phyloP scores from a whole-genome alignment of 2,113 vertebrate species.

The Taurulus bubalis region DNA sequence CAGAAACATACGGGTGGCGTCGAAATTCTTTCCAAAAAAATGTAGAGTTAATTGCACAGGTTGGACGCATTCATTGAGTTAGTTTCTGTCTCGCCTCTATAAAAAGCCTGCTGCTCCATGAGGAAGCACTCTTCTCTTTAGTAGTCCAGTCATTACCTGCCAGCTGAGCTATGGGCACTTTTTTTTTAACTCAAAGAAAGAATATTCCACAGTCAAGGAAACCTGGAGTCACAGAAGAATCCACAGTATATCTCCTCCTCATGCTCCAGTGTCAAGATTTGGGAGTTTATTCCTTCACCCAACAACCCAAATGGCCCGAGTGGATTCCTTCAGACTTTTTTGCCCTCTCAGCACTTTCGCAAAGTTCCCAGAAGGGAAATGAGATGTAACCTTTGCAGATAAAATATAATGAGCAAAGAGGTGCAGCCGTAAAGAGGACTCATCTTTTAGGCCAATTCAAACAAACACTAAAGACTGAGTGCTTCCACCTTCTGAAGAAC shows the following conservation, averaged over 20 bases:
- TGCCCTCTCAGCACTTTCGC: slow-evolving; percentile 49
- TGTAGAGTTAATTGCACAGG: not conserved
- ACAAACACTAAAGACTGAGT: slow-evolving; percentile 42
- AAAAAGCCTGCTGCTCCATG: not conserved
- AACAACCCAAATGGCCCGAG: slow-evolving; percentile 26
- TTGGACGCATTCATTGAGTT: not conserved
- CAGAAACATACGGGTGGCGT: not conserved
- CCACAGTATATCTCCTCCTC: slow-evolving; percentile 5
- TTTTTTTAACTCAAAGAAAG: slow-evolving; percentile 12
- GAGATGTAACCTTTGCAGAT: slow-evolving; percentile 67
- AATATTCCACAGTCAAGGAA: not conserved
- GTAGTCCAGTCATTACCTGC: not conserved
- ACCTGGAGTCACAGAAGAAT: not conserved
- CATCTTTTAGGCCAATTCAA: slow-evolving; percentile 46
- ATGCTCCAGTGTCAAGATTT: slow-evolving; percentile 10
- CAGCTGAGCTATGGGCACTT: not conserved
- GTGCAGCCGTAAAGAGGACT: slow-evolving; percentile 15
- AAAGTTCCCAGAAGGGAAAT: slow-evolving; percentile 48
- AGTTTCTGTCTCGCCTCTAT: not conserved
- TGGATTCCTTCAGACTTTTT: slow-evolving; percentile 38
- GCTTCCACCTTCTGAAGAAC: slow-evolving; percentile 26
- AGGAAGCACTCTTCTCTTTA: not conserved
- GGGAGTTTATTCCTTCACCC: slow-evolving; percentile 18
- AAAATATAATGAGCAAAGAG: slow-evolving; percentile 46
- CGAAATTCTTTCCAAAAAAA: not conserved